Evolutionary conservation across 2,797 vertebrate species (phyloP), one percentile per base, ranked within the genome.

Genomic region (Gephyroberyx darwinii): DNA sequence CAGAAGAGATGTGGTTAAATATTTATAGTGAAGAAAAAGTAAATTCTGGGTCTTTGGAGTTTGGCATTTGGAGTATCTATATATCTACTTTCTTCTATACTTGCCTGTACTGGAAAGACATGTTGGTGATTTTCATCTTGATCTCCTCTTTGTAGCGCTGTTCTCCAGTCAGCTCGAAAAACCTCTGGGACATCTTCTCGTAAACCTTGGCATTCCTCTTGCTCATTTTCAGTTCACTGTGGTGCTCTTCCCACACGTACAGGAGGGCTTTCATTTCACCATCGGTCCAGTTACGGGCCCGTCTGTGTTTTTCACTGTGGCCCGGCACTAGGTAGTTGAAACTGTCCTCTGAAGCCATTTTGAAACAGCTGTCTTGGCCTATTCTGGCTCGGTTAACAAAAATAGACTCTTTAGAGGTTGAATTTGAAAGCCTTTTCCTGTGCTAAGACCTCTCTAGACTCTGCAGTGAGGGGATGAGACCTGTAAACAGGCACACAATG

Each of bases 81-180:
- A 26, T 26, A 26, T 26, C 26, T 26, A 26, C 26, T 14, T 41
- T 41, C 39, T 41, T 3, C 13, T 69, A 62, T 64, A 90, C 95
- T 95, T 93, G 95, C 98, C 97, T 98, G 96, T 96, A 99, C 91
- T 99, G 97, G 92, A 99, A 99, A 88, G 97, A 98, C 97, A 99
- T 98, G 93, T 99, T 99, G 90, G 97, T 99, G 92, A 99, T 98
- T 93, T 99, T 99, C 95, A 98, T 98, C 93, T 98, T 99, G 91
- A 99, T 98, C 92, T 99, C 97, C 89, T 99, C 98, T 71, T 97
- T 96, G 90, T 97, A 96, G 31, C 97, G 95, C 83, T 96, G 96
- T 85, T 98, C 97, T 10, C 97, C 98, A 0, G 96, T 99, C 91
- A 98, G 95, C 90, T 96, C 96, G 82, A 96, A 96, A 84, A 99